A percentile compares a stretch with the other conserved stretches of the same genome.
These are phyloP conservation scores for Gobius niger DNA, from an alignment of 2,113 vertebrate species.

Conservation along the genomic window DNA sequence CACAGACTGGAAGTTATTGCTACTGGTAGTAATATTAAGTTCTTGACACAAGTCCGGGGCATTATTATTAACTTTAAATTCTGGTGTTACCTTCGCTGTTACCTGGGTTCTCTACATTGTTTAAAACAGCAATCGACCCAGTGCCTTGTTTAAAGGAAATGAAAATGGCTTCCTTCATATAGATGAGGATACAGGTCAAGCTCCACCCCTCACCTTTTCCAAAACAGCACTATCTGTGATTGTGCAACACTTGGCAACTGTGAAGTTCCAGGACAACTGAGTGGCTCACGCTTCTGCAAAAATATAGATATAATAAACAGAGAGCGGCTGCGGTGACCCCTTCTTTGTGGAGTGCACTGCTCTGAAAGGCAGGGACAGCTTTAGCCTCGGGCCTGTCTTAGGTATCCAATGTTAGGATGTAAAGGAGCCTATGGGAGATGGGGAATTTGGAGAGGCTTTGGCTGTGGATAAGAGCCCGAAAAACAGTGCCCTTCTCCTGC, in stretches of 20 bases:
- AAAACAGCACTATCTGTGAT: conserved; percentile 43
- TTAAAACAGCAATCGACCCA: conserved; percentile 43
- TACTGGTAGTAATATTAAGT: too few species aligned
- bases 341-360: conserved; percentile 36
- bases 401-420: conserved; percentile 55
- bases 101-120: conserved; percentile 33
- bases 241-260: conserved; percentile 63
- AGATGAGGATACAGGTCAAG: conserved; percentile 47
- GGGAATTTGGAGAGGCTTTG: conserved; percentile 52
- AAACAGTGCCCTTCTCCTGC: conserved; percentile 55
- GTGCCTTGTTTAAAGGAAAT: conserved; percentile 51
- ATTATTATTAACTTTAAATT: too few species aligned
- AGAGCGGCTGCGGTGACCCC: conserved; percentile 61
- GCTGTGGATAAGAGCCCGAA: conserved; percentile 62
- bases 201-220: conserved; percentile 32
- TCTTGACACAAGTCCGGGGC: too few species aligned
- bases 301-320: conserved; percentile 62
- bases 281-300: conserved; percentile 51
- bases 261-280: conserved; percentile 53
- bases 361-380: conserved; percentile 57
- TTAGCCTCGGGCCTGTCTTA: conserved; percentile 57
- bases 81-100: not conserved
- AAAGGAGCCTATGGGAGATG: conserved; percentile 64
- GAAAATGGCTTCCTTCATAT: conserved; percentile 39
- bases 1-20: too few species aligned